Base-by-base conservation (phyloP, 2,113 vertebrate genomes). In the Ancistrus triradiatus region DNA sequence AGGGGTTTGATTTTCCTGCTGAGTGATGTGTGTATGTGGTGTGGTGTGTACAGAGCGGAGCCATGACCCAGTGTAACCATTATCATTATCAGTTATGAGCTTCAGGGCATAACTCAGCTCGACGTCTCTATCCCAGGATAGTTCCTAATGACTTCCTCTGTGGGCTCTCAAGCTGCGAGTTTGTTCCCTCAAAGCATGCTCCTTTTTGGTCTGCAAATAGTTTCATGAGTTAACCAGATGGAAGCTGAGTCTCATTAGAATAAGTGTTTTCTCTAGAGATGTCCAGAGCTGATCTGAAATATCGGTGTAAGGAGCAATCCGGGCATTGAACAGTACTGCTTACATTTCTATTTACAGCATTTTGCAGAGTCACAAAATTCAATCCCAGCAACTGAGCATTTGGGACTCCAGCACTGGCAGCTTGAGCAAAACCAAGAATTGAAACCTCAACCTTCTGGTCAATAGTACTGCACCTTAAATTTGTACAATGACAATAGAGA, bases 101-200 rank as follows among this genome's bases (percentile, higher is more conserved):
- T 48, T 14, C 25, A 40, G 50, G 63, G 25, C 21, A 70, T 38
- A 65, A 58, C 52, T 37, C 17, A 37, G 14, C 31, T 37, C 18
- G 35, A 56, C 42, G 40, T 63, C 52, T 48, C 33, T 46, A 46
- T 65, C 52, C 64, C 59, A 61, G 58, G 59, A 67, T 49, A 31
- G 63, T 28, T 48, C 48, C 43, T 72, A 72, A 73, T 68, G 52
- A 68, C 52, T 67, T 73, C 46, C 70, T 51, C 24, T 57, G 25
- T 44, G 63, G 57, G 43, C 6, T 43, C 21, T 66, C 43, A 38
- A 27, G 40, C 50, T 49, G 59, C 7, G 35, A 18, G 21, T 19
- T 52, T 15, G 35, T 58, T 37, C 18, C 57, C 27, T 65, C 24
- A 24, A 46, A 56, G 43, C 53, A 46, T 22, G 31, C 31, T 49